Evolutionary conservation across 1,140 invertebrate genomes (phyloP).

Genomic region (Uloborus diversus): DNA sequence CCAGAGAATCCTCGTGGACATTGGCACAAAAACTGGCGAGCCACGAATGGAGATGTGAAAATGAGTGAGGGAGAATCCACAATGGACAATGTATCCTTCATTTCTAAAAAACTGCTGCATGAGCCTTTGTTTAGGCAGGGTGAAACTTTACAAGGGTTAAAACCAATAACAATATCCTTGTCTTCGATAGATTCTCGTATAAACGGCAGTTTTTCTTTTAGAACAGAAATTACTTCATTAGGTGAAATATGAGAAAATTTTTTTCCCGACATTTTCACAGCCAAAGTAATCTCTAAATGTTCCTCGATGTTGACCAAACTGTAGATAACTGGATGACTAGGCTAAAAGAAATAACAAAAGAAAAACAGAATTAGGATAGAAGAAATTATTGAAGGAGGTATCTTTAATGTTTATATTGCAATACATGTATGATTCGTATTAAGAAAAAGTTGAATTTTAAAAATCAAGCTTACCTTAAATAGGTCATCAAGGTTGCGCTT

Average conservation of each 20-base stretch:
- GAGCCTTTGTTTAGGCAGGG: constrained; percentile 65
- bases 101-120: constrained; percentile 77
- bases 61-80: constrained; percentile 81
- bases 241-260: constrained; percentile 52
- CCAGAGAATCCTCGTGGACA: constrained; percentile 83
- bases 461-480: constrained; percentile 52
- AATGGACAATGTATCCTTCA: constrained; percentile 71
- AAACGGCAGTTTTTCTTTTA: constrained; percentile 7
- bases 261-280: constrained; percentile 43
- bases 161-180: constrained; percentile 59
- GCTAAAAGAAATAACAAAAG: constrained; percentile 29
- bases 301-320: constrained; percentile 53
- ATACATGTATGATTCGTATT: background rate
- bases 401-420: background rate
- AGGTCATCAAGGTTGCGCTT: constrained; percentile 74
- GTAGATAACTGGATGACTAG: constrained; percentile 49
- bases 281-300: constrained; percentile 57
- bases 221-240: constrained; percentile 39
- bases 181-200: constrained; percentile 2
- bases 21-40: constrained; percentile 80
- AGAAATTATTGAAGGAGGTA: no score
- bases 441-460: background rate
- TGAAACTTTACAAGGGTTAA: constrained; percentile 62
- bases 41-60: constrained; percentile 80
- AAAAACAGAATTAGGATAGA: background rate